Evolutionary conservation across 2,113 vertebrate genomes (phyloP), one percentile per base, ranked within the genome.

Genomic region (Geothlypis trichas): DNA sequence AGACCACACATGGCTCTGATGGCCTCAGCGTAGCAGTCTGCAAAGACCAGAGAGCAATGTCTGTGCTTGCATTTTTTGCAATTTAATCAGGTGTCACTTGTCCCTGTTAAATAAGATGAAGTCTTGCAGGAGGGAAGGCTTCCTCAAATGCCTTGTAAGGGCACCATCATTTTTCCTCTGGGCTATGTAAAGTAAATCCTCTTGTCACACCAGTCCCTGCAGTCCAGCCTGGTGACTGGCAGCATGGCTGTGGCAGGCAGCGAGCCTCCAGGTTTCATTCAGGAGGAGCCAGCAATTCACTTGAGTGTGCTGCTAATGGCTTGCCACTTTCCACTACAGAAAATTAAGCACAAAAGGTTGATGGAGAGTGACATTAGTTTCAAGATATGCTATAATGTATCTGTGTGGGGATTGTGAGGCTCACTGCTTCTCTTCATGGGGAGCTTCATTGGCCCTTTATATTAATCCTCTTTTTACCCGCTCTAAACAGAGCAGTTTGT

Each of bases 151-250:
- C 18, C 30, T 88, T 90, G 52, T 17, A 63, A 42, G 30, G 81
- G 21, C 72, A 44, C 10, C 24, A 33, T 44, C 0, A 0, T 88
- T 90, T 84, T 67, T 33, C 0, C 0, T 75, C 35, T 79, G 62
- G 57, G 47, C 39, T 63, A 19, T 0, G 0, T 82, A 13, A 65
- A 69, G 54, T 30, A 27, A 1, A 0, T 58, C 30, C 26, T 65
- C 9, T 31, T 47, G 61, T 87, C 77, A n/a, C 42, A 33, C 23
- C 1, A 0, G 21, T 22, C 42, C 37, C 58, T 21, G 57, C 0
- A 0, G 61, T 18, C 15, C 33, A 41, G 69, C 41, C 35, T 0
- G 0, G 37, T 30, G 61, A 30, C 19, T 44, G 57, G 72, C 62
- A 80, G 71, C 13, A 1, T 0, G 10, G 49, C 59, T 7, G 3